Percentiles rank a stretch among this genome's conserved stretches.
Evolutionary conservation across 2,797 vertebrate species (phyloP).

Genomic region (Lacerta agilis): DNA sequence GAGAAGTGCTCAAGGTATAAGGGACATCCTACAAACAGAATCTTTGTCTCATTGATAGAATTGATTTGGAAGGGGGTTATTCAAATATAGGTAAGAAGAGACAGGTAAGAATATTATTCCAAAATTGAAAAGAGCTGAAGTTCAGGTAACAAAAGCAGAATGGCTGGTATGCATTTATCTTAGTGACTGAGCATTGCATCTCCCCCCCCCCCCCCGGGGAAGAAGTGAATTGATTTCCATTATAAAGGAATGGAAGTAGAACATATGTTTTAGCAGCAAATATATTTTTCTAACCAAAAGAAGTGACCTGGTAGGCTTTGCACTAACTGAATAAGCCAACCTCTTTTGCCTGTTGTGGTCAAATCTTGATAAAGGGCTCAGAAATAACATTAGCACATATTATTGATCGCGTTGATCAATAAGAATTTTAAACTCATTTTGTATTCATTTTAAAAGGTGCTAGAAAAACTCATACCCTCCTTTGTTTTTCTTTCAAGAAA

Average conservation of each 20-base stretch:
- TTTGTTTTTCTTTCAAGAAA: conserved; percentile 41
- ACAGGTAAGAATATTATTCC: conserved; percentile 25
- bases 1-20: conserved; percentile 50
- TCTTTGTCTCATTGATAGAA: conserved; percentile 57
- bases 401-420: conserved; percentile 43
- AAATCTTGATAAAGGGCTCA: conserved; percentile 54
- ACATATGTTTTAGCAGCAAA: conserved; percentile 58
- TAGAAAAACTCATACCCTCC: conserved; percentile 60
- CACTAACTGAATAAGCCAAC: conserved; percentile 71
- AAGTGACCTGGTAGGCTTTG: conserved; percentile 67
- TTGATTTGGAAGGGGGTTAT: conserved; percentile 42
- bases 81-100: conserved; percentile 41
- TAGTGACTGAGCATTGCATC: conserved; percentile 47
- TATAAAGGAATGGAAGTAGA: conserved; percentile 54
- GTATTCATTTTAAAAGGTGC: conserved; percentile 62
- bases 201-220: conserved; percentile 22
- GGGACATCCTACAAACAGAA: conserved; percentile 34
- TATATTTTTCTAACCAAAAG: conserved; percentile 68
- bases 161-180: conserved; percentile 51
- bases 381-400: conserved; percentile 42
- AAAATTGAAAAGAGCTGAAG: conserved; percentile 40
- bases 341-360: conserved; percentile 61
- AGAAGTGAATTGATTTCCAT: conserved; percentile 53
- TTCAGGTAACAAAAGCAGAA: conserved; percentile 44
- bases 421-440: conserved; percentile 48